Base-by-base conservation (phyloP, 1,140 invertebrate species). In the Ceratitis capitata region DNA sequence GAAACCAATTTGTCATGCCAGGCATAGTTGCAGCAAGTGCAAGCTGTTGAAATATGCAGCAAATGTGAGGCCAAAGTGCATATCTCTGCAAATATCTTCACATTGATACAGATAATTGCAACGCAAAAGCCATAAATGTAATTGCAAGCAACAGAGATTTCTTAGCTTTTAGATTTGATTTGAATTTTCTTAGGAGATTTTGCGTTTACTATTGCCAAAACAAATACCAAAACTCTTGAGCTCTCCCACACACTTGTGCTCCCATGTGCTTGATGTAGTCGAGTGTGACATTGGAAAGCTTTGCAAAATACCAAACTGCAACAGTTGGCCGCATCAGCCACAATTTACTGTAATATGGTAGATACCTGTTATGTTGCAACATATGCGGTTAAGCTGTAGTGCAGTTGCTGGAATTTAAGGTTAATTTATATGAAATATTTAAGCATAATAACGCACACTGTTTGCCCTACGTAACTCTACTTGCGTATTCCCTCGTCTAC, bases 1-100 rank as follows among this genome's bases (percentile, higher is more conserved):
- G 45, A 78, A 78, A 39, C 69, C 69, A 42, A 78, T 78, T 78
- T 45, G 39, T 45, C 42, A 45, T 78, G 69, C 19, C 69, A 45
- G 1, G 39, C 69, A 78, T 78, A 78, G 4, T n/a, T 39, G 64
- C 39, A 45, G 19, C 7, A 78, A 4, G 23, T 16, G 69, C 39
- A 10, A 45, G 19, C 45, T n/a, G 35, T 78, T n/a, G 6, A 78
- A 78, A 19, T 78, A 78, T 78, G 39, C 39, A 45, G 45, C 19
- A 14, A 78, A 45, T 78, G 35, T 26, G 32, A 45, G 39, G 19
- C 39, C 39, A 29, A 45, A 23, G 39, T 19, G 19, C 39, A 78
- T 23, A 42, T 19, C 35, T 39, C 4, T 14, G 35, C 19, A 26
- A 32, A 74, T 35, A 19, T 12, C 51, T 3, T n/a, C n/a, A n/a